phyloP scores from a whole-genome alignment of 2,797 vertebrate genomes.

The Rhinophrynus dorsalis region DNA sequence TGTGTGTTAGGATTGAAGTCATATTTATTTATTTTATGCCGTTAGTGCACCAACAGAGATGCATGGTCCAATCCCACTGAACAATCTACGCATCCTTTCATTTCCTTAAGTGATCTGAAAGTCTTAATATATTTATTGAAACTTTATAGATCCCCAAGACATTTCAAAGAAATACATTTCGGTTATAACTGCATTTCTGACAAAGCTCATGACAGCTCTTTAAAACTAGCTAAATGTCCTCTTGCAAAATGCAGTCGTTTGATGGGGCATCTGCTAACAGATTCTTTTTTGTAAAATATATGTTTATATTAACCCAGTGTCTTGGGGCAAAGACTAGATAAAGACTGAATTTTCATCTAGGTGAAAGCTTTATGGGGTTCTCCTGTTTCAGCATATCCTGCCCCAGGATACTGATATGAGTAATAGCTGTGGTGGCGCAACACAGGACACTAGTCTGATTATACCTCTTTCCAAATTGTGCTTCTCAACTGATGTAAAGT shows the following conservation, averaged over 20 bases:
- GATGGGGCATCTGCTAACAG: constrained; percentile 37
- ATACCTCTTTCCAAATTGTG: too few relatives aligned
- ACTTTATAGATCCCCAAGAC: constrained; percentile 38
- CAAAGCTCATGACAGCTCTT: constrained; percentile 21
- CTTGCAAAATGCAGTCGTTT: constrained; percentile 28
- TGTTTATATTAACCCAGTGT: constrained; percentile 9
- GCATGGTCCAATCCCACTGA: constrained; percentile 18
- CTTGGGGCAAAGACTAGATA: constrained; percentile 18
- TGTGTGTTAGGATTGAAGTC: too few relatives aligned
- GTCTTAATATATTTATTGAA: constrained; percentile 43
- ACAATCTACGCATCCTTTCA: constrained; percentile 36
- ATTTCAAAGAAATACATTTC: constrained; percentile 38
- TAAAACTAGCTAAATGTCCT: constrained; percentile 37
- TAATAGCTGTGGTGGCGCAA: constrained; percentile 1
- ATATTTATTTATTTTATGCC: too few relatives aligned
- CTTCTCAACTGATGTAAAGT: too few relatives aligned
- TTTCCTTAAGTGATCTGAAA: constrained; percentile 38
- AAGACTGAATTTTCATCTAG: constrained; percentile 22
- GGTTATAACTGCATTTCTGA: constrained; percentile 36
- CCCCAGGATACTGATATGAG: constrained; percentile 8
- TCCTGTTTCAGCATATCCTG: constrained; percentile 30
- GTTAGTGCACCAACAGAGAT: too few relatives aligned
- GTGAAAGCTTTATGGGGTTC: constrained; percentile 22
- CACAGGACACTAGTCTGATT: too few relatives aligned
- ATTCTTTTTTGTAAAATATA: constrained; percentile 32